These are phyloP conservation scores for Zeus faber DNA, from an alignment of 2,113 vertebrate genomes.

Conservation along the genomic window DNA sequence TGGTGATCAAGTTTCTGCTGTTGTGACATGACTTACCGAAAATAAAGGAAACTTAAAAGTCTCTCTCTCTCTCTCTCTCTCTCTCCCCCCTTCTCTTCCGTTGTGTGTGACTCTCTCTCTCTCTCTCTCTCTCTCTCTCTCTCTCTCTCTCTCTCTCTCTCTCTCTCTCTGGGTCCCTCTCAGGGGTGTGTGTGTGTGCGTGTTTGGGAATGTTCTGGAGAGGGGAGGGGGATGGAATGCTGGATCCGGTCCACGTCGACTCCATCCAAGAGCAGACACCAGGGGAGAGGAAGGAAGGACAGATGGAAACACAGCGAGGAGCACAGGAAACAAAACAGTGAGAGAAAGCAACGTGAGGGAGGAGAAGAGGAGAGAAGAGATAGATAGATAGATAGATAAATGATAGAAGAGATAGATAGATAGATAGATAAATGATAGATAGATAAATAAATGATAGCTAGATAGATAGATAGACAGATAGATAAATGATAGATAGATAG, in stretches of 20 bases:
- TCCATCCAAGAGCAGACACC: slow-evolving; percentile 60
- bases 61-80: no score
- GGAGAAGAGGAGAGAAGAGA: slow-evolving; percentile 1
- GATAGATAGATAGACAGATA: slow-evolving; percentile 1
- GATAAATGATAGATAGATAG: neutral
- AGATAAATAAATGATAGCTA: neutral
- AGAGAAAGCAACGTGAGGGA: neutral
- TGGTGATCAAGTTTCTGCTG: no score
- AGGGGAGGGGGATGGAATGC: slow-evolving; percentile 59
- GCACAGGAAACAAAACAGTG: no score
- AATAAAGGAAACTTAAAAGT: no score
- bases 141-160: slow-evolving; percentile 57
- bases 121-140: slow-evolving; percentile 62
- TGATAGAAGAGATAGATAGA: neutral
- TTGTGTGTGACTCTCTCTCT: no score
- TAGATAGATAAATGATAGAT: slow-evolving; percentile 1
- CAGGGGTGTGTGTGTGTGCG: slow-evolving; percentile 47
- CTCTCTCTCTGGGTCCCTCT: slow-evolving; percentile 27
- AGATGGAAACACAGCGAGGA: slow-evolving; percentile 31
- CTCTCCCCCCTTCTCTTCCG: no score
- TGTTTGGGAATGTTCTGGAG: slow-evolving; percentile 60
- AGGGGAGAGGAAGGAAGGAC: slow-evolving; percentile 56
- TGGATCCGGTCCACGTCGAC: slow-evolving; percentile 68
- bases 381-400: slow-evolving; percentile 11
- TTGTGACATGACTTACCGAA: no score